phyloP scores from a whole-genome alignment of 2,888 invertebrate species.

The Athalia circularis region DNA sequence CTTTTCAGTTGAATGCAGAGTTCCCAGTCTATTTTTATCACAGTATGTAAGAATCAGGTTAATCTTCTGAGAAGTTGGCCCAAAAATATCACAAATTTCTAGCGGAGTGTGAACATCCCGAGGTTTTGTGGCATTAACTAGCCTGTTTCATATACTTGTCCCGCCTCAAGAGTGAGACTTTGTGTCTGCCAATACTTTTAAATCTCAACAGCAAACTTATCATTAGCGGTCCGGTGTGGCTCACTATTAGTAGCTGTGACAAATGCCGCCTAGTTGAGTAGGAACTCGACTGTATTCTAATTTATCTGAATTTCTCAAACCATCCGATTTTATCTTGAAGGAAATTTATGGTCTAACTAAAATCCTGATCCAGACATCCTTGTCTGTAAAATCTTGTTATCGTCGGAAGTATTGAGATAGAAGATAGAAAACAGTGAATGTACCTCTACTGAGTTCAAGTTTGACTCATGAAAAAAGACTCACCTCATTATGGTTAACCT shows the following conservation, averaged over 20 bases:
- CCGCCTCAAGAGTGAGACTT: conserved; percentile 21
- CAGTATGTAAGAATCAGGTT: conserved; percentile 69
- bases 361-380: too few relatives aligned
- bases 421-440: background rate
- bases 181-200: conserved; percentile 37
- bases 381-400: too few relatives aligned
- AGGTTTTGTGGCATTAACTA: conserved; percentile 53
- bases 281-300: conserved; percentile 29
- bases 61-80: conserved; percentile 68
- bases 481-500: conserved; percentile 71
- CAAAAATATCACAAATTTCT: conserved; percentile 68
- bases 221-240: conserved; percentile 18
- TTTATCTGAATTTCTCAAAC: conserved; percentile 5
- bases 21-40: conserved; percentile 67
- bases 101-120: conserved; percentile 56
- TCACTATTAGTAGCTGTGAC: conserved; percentile 45
- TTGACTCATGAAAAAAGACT: conserved; percentile 50
- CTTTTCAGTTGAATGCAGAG: conserved; percentile 48
- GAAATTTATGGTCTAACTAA: background rate
- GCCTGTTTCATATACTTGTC: conserved; percentile 17
- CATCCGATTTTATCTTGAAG: background rate
- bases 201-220: conserved; percentile 11
- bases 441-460: background rate
- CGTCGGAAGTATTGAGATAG: background rate
- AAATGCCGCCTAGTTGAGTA: conserved; percentile 23